These are phyloP conservation scores for Atlantisia rogersi DNA, from an alignment of 2,113 vertebrate species.

Conservation along the genomic window DNA sequence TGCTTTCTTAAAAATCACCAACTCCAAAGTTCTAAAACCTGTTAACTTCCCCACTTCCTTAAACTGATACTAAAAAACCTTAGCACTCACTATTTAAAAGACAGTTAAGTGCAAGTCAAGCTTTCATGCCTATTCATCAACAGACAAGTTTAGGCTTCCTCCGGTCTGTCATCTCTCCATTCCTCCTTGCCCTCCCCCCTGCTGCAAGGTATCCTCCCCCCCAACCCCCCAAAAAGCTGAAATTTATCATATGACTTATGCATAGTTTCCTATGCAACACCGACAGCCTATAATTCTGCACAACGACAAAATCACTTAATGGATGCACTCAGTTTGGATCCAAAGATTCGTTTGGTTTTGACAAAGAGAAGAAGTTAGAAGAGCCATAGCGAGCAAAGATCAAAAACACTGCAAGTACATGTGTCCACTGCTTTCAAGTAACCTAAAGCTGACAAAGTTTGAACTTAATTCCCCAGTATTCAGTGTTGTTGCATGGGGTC, in stretches of 20 bases:
- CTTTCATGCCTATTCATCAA: neutral
- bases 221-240: neutral
- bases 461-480: neutral
- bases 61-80: constrained; percentile 5
- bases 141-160: neutral
- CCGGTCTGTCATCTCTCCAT: too few relatives aligned
- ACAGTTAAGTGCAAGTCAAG: neutral
- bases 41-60: constrained; percentile 60
- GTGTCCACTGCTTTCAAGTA: neutral
- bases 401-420: neutral
- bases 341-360: neutral
- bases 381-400: neutral
- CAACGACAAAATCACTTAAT: neutral
- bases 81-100: neutral
- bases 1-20: constrained; percentile 67
- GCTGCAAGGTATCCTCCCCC: too few relatives aligned
- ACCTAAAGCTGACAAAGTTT: neutral
- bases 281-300: neutral
- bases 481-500: rapidly evolving
- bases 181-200: too few relatives aligned
- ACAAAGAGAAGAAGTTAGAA: neutral
- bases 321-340: neutral
- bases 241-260: neutral
- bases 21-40: constrained; percentile 61
- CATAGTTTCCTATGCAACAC: neutral